Conservation (phyloP, 2,888 invertebrate species). For the Endotricha flammealis region DNA sequence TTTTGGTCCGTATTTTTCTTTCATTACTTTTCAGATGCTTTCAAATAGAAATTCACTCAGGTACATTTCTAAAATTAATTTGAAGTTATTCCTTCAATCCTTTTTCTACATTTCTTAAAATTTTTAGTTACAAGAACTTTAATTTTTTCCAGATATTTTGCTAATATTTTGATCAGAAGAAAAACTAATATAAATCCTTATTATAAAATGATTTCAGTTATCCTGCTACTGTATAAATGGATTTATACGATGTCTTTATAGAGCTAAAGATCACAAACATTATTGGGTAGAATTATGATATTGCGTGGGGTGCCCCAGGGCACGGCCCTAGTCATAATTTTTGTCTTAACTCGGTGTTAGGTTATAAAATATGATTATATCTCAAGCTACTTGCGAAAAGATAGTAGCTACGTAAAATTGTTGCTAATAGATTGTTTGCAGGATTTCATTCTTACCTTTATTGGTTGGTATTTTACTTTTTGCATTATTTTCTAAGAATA, state of each 20-base stretch:
- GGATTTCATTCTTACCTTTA: conserved; percentile 54
- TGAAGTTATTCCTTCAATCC: too few relatives aligned
- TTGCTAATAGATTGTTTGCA: conserved; percentile 63
- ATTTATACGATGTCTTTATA: conserved; percentile 54
- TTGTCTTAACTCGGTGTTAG: conserved; percentile 74
- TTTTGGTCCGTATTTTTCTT: too few relatives aligned
- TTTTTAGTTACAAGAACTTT: too few relatives aligned
- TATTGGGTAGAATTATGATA: conserved; percentile 65
- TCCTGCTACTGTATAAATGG: conserved; percentile 48
- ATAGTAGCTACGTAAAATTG: conserved; percentile 59
- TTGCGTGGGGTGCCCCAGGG: conserved; percentile 67
- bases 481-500: conserved; percentile 35
- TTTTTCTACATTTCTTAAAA: too few relatives aligned
- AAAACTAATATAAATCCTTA: too few relatives aligned
- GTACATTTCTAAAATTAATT: too few relatives aligned
- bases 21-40: too few relatives aligned
- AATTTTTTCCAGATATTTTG: too few relatives aligned
- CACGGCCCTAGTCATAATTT: conserved; percentile 65
- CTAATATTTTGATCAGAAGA: too few relatives aligned
- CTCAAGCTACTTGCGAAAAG: conserved; percentile 65
- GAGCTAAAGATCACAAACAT: conserved; percentile 60
- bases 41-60: too few relatives aligned
- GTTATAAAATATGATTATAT: conserved; percentile 75
- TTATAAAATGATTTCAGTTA: too few relatives aligned
- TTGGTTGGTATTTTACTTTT: conserved; percentile 29